Percentiles rank a stretch among this genome's conserved stretches.
Conservation (phyloP, 37 sponge, comb jelly and placozoan genomes). For the Halichondria panicea region DNA sequence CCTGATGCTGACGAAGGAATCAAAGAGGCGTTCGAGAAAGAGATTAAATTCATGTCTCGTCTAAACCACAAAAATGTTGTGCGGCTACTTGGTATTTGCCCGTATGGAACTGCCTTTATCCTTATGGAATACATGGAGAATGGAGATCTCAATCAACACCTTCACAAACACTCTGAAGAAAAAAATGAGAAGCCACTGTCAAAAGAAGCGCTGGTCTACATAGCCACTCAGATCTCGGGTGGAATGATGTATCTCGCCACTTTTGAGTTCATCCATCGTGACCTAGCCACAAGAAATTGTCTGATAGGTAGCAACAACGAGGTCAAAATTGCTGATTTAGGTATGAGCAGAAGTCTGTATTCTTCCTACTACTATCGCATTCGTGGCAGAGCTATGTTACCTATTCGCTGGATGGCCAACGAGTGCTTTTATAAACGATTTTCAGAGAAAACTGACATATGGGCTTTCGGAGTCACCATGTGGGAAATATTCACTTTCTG, state of each 20-base stretch:
- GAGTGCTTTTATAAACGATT: slow-evolving; percentile 70
- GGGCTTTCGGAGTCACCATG: slow-evolving; percentile 69
- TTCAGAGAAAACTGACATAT: slow-evolving; percentile 66
- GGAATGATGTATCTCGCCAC: slow-evolving; percentile 73
- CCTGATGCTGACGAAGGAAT: slow-evolving; percentile 27
- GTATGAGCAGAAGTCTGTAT: slow-evolving; percentile 60
- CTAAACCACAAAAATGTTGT: slow-evolving; percentile 58
- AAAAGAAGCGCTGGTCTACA: slow-evolving; percentile 42
- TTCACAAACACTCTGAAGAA: slow-evolving; percentile 1
- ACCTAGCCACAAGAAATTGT: slow-evolving; percentile 72
- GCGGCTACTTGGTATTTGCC: slow-evolving; percentile 45
- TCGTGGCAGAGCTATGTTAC: slow-evolving; percentile 46
- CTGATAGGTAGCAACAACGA: slow-evolving; percentile 55
- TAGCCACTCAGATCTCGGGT: slow-evolving; percentile 51
- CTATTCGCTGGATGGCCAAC: slow-evolving; percentile 75
- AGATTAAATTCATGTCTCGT: slow-evolving; percentile 66
- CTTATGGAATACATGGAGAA: slow-evolving; percentile 83
- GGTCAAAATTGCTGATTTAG: slow-evolving; percentile 72
- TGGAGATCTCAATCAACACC: slow-evolving; percentile 39
- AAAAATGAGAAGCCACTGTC: slow-evolving; percentile 10
- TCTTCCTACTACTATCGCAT: slow-evolving; percentile 53
- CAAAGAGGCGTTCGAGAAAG: slow-evolving; percentile 49
- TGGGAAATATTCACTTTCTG: slow-evolving; percentile 70
- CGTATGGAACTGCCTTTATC: slow-evolving; percentile 42
- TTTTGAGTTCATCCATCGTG: slow-evolving; percentile 63